Evolutionary conservation across 2,113 vertebrate genomes (phyloP).

Genomic region (Ginglymostoma cirratum): DNA sequence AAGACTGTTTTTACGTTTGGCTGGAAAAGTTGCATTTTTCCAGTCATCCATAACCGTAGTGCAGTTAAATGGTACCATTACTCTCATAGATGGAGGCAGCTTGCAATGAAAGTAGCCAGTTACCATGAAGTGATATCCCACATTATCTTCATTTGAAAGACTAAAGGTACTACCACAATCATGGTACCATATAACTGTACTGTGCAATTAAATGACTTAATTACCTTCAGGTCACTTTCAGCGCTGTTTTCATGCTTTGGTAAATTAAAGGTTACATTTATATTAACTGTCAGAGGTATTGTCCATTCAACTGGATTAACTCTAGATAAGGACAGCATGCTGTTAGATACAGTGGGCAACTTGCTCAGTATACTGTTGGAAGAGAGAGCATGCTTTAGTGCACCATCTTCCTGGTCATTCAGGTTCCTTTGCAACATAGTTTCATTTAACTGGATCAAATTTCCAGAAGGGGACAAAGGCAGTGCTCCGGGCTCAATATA

Average conservation of each 20-base stretch:
- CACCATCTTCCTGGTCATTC: background rate
- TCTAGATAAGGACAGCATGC: background rate
- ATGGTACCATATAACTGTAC: background rate
- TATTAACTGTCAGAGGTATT: background rate
- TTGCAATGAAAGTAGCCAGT: no score
- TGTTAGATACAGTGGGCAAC: background rate
- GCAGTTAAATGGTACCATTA: background rate
- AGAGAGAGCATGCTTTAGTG: background rate
- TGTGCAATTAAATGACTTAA: background rate
- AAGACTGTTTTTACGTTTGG: background rate
- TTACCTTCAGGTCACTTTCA: background rate
- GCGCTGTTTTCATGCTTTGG: background rate
- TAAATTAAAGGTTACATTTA: background rate
- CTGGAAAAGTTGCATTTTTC: background rate
- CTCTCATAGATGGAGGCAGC: background rate
- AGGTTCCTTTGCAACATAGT: background rate
- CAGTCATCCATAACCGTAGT: background rate
- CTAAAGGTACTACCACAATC: background rate
- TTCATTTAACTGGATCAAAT: background rate
- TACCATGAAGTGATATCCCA: background rate
- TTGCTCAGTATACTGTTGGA: background rate
- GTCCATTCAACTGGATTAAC: background rate
- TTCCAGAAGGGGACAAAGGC: background rate
- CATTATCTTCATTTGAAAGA: background rate
- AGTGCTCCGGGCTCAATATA: background rate